Conservation (phyloP, 1,140 invertebrate genomes). For the Vollenhovia emeryi region DNA sequence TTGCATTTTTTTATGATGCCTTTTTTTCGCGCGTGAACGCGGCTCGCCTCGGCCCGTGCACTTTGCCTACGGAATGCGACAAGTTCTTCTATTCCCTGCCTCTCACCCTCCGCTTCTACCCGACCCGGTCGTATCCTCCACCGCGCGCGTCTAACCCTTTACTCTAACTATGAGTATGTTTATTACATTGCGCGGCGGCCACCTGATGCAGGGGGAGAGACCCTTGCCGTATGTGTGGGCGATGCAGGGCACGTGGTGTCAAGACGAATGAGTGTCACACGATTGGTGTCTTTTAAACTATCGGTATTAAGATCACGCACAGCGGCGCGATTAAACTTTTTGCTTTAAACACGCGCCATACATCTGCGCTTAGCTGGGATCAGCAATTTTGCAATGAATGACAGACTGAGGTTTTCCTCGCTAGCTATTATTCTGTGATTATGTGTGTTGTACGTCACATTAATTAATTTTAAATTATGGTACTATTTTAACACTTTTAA, state of each 20-base stretch:
- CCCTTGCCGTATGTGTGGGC: conserved; percentile 64
- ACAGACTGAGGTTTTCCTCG: neutral
- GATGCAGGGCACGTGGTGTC: conserved; percentile 61
- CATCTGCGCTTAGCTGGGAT: neutral
- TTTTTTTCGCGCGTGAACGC: conserved; percentile 66
- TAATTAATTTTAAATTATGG: too few relatives aligned
- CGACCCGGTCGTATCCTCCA: conserved; percentile 12
- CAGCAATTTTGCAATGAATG: neutral
- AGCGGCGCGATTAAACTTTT: neutral
- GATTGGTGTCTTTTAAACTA: neutral
- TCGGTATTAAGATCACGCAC: conserved; percentile 2
- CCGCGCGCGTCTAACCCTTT: conserved; percentile 39
- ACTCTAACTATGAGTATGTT: conserved; percentile 74
- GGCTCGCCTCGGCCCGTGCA: conserved; percentile 65
- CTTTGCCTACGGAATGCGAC: conserved; percentile 76
- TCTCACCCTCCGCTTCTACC: conserved; percentile 22
- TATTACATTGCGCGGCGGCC: conserved; percentile 69
- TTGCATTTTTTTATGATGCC: conserved; percentile 78
- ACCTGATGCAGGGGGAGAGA: conserved; percentile 64
- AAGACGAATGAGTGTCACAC: conserved; percentile 44
- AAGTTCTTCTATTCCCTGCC: conserved; percentile 59
- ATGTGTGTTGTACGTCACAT: neutral
- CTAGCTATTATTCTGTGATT: neutral
- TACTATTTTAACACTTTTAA: too few relatives aligned
- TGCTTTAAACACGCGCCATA: neutral